Evolutionary conservation across 2,888 invertebrate species (phyloP), one percentile per base, ranked within the genome.

Genomic region (Petrophora chlorosata): DNA sequence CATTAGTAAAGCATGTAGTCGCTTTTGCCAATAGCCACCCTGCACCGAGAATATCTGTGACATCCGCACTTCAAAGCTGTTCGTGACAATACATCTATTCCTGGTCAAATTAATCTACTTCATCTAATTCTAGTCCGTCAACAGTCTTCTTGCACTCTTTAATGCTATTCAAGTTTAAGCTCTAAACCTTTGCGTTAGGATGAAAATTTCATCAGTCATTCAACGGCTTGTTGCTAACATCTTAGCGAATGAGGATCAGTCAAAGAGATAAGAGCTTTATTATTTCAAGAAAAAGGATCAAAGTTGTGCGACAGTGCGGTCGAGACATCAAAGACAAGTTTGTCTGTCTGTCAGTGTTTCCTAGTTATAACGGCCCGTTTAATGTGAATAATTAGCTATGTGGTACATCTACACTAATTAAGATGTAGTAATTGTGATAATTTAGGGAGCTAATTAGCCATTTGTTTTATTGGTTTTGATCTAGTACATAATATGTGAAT

Each of bases 291-390:
- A n/a, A n/a, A n/a, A n/a, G n/a, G n/a, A n/a, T n/a, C n/a, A n/a
- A n/a, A n/a, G n/a, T n/a, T n/a, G n/a, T n/a, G n/a, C n/a, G n/a
- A n/a, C n/a, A n/a, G n/a, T n/a, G n/a, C 7, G 13, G 12, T 7
- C 14, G 5, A 22, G 13, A 46, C 33, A 46, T 46, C 46, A 47
- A 47, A 47, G 40, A 33, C 33, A 19, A 17, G 47, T 33, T 16
- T 8, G 45, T 16, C 16, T 29, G 40, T 47, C 47, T 16, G 14
- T 47, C 47, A 40, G 29, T 29, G 29, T 25, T 47, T 47, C 29
- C 40, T 47, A 35, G 40, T 47, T 47, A 47, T 9, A 29, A 40
- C 40, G 47, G 47, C 23, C 16, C 47, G 14, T 40, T 40, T 40
- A 40, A 3, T 40, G 39, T 47, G 40, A 40, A 29, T 47, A 40